Conservation (phyloP, 2,888 invertebrate genomes). For the Eilema griseolum region DNA sequence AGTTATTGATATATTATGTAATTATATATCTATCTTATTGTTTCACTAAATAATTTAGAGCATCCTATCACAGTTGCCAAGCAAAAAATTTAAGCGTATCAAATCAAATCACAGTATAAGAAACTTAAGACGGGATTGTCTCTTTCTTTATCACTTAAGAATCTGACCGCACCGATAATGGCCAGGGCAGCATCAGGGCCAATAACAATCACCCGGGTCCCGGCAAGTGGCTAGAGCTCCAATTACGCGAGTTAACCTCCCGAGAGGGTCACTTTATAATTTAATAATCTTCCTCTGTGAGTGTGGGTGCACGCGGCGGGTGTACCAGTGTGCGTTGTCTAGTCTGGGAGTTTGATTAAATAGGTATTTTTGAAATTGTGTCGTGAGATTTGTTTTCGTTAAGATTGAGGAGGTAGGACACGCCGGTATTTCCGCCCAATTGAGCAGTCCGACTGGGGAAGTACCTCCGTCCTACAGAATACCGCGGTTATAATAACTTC, state of each 20-base stretch:
- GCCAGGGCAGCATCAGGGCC: constrained; percentile 32
- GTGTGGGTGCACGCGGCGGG: constrained; percentile 15
- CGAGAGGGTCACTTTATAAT: constrained; percentile 57
- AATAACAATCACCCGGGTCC: constrained; percentile 48
- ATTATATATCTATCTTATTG: too few relatives aligned
- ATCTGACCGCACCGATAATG: constrained; percentile 7
- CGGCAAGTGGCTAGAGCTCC: constrained; percentile 59
- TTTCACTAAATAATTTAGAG: too few relatives aligned
- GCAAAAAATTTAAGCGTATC: too few relatives aligned
- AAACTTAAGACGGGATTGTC: background rate
- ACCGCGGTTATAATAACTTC: too few relatives aligned
- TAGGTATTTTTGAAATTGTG: background rate
- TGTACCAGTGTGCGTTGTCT: constrained; percentile 12
- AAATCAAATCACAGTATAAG: background rate
- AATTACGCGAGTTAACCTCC: constrained; percentile 74
- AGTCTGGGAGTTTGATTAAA: background rate
- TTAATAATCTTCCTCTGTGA: constrained; percentile 38
- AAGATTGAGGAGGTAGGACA: too few relatives aligned
- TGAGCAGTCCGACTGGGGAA: too few relatives aligned
- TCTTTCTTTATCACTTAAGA: constrained; percentile 2
- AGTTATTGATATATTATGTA: too few relatives aligned
- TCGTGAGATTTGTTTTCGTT: background rate
- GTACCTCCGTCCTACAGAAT: too few relatives aligned
- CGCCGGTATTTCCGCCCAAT: too few relatives aligned
- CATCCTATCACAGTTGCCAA: too few relatives aligned